These are phyloP conservation scores for Clistopyga incitator DNA, from an alignment of 2,888 invertebrate genomes.

Conservation along the genomic window DNA sequence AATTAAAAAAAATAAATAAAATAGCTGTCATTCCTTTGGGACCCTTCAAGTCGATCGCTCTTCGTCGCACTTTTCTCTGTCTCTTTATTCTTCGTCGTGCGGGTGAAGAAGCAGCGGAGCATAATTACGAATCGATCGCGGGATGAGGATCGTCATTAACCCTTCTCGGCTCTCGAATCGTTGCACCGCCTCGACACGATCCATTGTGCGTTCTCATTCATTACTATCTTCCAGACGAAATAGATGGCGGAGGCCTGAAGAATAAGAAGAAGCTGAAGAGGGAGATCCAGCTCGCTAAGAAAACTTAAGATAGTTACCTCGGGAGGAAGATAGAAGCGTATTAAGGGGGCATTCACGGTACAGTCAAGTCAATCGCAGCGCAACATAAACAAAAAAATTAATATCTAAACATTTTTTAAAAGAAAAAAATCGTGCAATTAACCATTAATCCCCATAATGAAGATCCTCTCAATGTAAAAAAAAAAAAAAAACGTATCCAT, in stretches of 20 bases:
- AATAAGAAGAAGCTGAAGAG: constrained; percentile 8
- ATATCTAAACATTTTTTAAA: too few species aligned
- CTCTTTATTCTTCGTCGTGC: constrained; percentile 53
- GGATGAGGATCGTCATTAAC: constrained; percentile 77
- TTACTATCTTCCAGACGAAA: constrained; percentile 71
- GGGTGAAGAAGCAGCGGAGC: constrained; percentile 34
- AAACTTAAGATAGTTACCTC: constrained; percentile 33
- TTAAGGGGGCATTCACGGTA: constrained; percentile 37
- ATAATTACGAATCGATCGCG: constrained; percentile 78
- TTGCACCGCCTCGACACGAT: constrained; percentile 66
- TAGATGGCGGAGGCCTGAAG: constrained; percentile 46
- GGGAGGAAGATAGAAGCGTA: constrained; percentile 44
- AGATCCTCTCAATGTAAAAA: too few species aligned
- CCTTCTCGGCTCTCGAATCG: constrained; percentile 67
- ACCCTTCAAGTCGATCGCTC: constrained; percentile 18
- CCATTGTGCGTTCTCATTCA: constrained; percentile 80
- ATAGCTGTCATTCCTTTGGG: neutral
- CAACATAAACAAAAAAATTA: too few species aligned
- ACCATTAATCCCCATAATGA: too few species aligned
- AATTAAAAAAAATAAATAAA: constrained; percentile 8
- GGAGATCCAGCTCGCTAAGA: neutral
- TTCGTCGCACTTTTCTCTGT: constrained; percentile 9
- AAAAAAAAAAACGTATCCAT: too few species aligned
- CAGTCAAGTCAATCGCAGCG: too few species aligned
- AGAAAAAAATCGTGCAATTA: too few species aligned